Percentiles rank a stretch among this genome's conserved stretches.
These are phyloP conservation scores for Petrocephalus sullivani DNA, from an alignment of 2,797 vertebrate genomes.

Conservation along the genomic window DNA sequence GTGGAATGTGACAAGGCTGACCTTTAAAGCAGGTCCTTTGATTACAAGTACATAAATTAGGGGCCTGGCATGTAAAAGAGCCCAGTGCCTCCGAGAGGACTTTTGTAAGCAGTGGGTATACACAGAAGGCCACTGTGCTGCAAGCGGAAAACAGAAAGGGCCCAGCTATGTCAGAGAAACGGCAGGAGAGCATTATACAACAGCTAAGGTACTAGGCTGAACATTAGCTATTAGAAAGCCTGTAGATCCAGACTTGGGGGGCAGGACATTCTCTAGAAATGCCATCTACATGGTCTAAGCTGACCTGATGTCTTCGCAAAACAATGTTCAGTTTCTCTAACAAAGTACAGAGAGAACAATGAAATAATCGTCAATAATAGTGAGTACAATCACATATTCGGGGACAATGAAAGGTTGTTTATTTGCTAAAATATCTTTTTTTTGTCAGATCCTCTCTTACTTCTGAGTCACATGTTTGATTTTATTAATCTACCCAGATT, in stretches of 20 bases:
- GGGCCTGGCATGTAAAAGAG: conserved; percentile 54
- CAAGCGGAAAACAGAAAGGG: background rate
- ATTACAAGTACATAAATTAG: conserved; percentile 68
- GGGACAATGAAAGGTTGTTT: background rate
- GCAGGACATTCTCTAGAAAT: background rate
- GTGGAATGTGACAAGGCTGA: conserved; percentile 72
- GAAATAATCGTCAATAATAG: background rate
- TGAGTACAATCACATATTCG: background rate
- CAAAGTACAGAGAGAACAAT: background rate
- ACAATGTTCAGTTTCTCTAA: background rate
- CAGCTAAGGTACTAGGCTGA: background rate
- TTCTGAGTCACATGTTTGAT: background rate
- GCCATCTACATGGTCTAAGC: background rate
- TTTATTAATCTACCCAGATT: background rate
- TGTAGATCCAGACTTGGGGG: background rate
- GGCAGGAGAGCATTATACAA: background rate
- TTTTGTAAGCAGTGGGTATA: conserved; percentile 4
- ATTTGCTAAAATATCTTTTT: background rate
- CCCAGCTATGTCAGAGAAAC: background rate
- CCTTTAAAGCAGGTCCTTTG: conserved; percentile 67
- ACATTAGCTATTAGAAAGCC: background rate
- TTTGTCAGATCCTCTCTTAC: background rate
- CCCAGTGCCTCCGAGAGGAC: conserved; percentile 34
- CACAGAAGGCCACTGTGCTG: conserved; percentile 5
- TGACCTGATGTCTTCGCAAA: background rate